Percentiles rank a stretch among this genome's conserved stretches.
These are phyloP conservation scores for Hemibagrus wyckioides DNA, from an alignment of 2,113 vertebrate genomes.

Conservation along the genomic window DNA sequence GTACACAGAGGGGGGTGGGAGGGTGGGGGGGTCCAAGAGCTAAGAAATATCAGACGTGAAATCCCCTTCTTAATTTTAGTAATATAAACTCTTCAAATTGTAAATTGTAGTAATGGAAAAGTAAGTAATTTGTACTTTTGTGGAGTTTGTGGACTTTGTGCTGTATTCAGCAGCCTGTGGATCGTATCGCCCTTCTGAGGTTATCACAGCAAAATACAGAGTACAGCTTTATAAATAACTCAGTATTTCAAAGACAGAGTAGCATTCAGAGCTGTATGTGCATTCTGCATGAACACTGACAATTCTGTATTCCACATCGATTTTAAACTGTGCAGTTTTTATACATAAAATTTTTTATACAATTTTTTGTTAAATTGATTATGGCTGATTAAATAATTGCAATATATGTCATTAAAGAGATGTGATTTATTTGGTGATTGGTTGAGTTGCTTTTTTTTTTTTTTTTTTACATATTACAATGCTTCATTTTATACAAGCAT, in stretches of 20 bases:
- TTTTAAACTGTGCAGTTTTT: not conserved
- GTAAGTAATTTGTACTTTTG: too few relatives aligned
- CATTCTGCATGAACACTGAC: too few relatives aligned
- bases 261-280: not conserved
- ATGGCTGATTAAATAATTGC: not conserved
- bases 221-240: not conserved
- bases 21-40: not conserved
- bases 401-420: not conserved
- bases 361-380: too few relatives aligned
- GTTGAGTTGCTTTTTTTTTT: not conserved
- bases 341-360: not conserved
- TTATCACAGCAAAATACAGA: not conserved
- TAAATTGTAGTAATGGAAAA: too few relatives aligned
- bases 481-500: not conserved
- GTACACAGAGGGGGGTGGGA: too few relatives aligned
- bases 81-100: not conserved
- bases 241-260: not conserved
- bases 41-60: not conserved
- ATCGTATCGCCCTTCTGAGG: not conserved
- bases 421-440: not conserved
- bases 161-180: not conserved
- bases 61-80: not conserved
- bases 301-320: too few relatives aligned
- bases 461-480: not conserved
- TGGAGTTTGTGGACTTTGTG: not conserved